These are phyloP conservation scores for Elgaria multicarinata DNA, from an alignment of 2,113 vertebrate species.

Conservation along the genomic window DNA sequence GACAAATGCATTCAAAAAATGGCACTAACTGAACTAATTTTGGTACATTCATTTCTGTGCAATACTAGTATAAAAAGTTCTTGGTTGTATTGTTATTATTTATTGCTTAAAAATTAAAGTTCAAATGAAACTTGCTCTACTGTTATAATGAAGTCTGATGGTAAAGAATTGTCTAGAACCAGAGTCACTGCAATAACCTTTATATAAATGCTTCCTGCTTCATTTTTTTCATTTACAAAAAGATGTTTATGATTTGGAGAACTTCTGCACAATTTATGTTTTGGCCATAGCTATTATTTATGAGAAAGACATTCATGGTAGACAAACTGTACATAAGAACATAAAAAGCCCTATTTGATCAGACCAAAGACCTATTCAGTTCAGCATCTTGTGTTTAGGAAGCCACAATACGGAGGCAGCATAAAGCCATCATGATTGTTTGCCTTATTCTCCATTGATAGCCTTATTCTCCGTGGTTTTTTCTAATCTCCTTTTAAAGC, in stretches of 20 bases:
- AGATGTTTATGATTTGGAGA: neutral
- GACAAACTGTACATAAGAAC: neutral
- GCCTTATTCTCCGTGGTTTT: neutral
- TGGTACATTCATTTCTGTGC: neutral
- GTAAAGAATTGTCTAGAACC: neutral
- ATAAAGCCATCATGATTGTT: neutral
- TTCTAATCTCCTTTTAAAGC: neutral
- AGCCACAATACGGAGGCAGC: neutral
- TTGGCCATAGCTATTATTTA: constrained; percentile 1
- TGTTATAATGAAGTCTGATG: neutral
- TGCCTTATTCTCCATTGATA: neutral
- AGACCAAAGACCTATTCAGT: neutral
- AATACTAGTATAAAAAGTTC: neutral
- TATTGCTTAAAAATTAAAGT: neutral
- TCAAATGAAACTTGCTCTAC: neutral
- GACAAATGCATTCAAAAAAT: neutral
- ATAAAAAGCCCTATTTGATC: no score
- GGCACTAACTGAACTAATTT: neutral
- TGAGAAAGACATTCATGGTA: neutral
- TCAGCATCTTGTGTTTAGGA: neutral
- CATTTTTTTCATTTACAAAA: neutral
- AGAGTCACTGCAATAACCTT: neutral
- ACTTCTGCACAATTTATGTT: neutral
- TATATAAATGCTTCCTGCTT: neutral
- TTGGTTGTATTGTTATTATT: neutral